Conservation (phyloP, 2,113 vertebrate species). For the Gymnocephalus cernua region DNA sequence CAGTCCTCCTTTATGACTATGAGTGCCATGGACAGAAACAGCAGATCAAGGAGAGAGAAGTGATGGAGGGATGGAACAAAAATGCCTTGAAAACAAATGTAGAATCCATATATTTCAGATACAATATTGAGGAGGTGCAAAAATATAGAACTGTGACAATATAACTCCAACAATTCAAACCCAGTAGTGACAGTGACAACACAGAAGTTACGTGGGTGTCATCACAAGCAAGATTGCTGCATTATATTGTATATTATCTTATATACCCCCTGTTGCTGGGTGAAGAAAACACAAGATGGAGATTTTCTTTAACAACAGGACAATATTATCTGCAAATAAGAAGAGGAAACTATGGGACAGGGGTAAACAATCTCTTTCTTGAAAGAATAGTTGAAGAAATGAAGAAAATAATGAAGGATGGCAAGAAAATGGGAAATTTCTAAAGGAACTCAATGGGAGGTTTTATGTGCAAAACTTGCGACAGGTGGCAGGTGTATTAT, state of each 20-base stretch:
- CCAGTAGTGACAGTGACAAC: not conserved
- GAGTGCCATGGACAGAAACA: not conserved
- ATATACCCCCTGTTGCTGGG: not conserved
- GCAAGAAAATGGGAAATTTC: not conserved
- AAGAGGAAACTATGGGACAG: not conserved
- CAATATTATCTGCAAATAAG: constrained; percentile 9
- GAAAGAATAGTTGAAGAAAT: constrained; percentile 11
- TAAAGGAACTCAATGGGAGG: constrained; percentile 9
- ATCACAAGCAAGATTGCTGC: not conserved
- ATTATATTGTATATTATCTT: not conserved
- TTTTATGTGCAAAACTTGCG: constrained; percentile 36
- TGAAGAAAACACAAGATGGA: not conserved
- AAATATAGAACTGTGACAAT: not conserved
- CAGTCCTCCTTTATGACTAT: not conserved
- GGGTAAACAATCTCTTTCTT: not conserved
- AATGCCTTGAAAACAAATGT: not conserved
- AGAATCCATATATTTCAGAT: not conserved
- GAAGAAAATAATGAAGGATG: not conserved
- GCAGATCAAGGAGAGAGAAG: not conserved
- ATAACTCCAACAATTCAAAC: not conserved
- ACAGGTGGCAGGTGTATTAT: constrained; percentile 56
- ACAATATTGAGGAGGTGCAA: not conserved
- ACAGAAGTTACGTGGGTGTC: not conserved
- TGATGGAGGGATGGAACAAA: not conserved
- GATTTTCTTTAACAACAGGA: not conserved